Evolutionary conservation across 2,888 invertebrate genomes (phyloP), one percentile per base, ranked within the genome.

Genomic region (Galeopsomyia nigrocyanea): DNA sequence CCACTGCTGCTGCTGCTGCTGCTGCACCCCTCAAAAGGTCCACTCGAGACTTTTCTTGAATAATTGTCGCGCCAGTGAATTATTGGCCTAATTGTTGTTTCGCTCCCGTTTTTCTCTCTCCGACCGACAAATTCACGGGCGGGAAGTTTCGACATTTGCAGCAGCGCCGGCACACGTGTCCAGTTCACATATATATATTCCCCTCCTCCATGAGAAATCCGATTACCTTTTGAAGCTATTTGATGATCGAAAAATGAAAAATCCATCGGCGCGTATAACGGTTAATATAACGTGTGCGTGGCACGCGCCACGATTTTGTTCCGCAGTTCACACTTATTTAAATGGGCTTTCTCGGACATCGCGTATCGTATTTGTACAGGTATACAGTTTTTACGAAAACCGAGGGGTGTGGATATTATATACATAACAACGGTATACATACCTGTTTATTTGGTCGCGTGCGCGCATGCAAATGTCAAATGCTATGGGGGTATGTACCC

Each of bases 61-160:
- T 76, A 76, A 76, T 76, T 63, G 73, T 26, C 56, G 51, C 49
- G 13, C 55, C 67, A 68, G 78, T 84, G 85, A 85, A 83, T 84
- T 84, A 85, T 86, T 84, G 82, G 79, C 80, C 81, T 83, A 83
- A 85, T 85, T 85, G 83, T 81, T 74, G 76, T 76, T 65, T n/a
- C 76, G 58, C 69, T 74, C 73, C 75, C 75, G 66, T 49, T 71
- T 61, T 65, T n/a, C n/a, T n/a, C n/a, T n/a, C 50, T 51, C 5
- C 3, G 26, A 26, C 3, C 46, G 77, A 83, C 82, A 83, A 84
- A 85, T 84, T 82, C 81, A 79, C 79, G 78, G 77, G 72, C 78
- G 78, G 76, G 76, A 68, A 78, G 73, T 75, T 80, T 77, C 61
- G 39, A 39, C 39, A 39, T 39, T 64, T 78, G 75, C 75, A 19